Evolutionary conservation across 2,888 invertebrate species (phyloP), one percentile per base, ranked within the genome.

Genomic region (Euproctis similis): DNA sequence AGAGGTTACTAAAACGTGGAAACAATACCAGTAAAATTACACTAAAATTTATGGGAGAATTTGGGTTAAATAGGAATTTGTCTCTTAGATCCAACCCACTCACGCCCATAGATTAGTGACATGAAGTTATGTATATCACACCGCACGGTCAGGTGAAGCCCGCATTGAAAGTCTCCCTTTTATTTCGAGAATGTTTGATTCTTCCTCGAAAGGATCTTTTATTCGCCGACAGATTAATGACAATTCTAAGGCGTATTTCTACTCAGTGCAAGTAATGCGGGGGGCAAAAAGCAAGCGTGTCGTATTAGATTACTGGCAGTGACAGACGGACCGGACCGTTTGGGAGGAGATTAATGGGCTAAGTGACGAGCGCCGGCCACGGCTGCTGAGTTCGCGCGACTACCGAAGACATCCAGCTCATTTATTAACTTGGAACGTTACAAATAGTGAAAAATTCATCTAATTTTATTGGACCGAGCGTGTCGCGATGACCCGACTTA

Each of bases 281-380:
- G n/a, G 71, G 65, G 75, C 74, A 78, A 77, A 81, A 82, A 84
- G 76, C 67, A 71, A 66, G 78, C 76, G 76, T 80, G 80, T 78
- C 81, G 76, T 77, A 81, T 82, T 80, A 78, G 80, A 84, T 84
- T 84, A 82, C 70, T 67, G 75, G 61, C 73, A 63, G 69, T 76
- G 82, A 78, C 77, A 73, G 78, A 76, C 74, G 71, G 74, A 74
- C 70, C n/a, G 64, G 74, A 71, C 76, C 60, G 69, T 70, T 72
- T 63, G 61, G 55, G 61, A 56, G 54, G 71, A 80, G 80, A 84
- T 81, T 80, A 82, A 82, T 84, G 81, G 64, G 68, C 74, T 71
- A 72, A 78, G 77, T 82, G 81, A 76, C 70, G 75, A 78, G 80
- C 76, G 73, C 77, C 78, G 74, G 67, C 70, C 52, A 44, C 53